These are phyloP conservation scores for Danio albolineatus DNA, from an alignment of 2,797 vertebrate species.

Conservation along the genomic window DNA sequence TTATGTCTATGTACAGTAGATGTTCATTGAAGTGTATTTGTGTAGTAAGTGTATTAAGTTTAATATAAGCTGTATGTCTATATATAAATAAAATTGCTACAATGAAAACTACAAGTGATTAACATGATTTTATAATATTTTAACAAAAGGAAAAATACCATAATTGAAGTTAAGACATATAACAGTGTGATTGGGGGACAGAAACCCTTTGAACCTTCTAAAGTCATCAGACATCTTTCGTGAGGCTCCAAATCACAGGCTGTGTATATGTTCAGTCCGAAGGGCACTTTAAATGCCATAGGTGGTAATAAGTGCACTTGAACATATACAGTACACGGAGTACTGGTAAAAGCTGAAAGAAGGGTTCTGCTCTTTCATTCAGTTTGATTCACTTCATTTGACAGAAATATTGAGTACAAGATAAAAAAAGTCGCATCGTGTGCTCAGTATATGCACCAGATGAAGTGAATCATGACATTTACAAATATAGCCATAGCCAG, in stretches of 20 bases:
- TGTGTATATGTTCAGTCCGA: neutral
- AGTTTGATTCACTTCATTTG: neutral
- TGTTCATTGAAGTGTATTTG: too few species aligned
- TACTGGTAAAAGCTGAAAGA: too few species aligned
- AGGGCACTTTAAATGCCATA: neutral
- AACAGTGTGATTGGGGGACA: neutral
- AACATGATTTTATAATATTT: neutral
- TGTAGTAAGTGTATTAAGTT: too few species aligned
- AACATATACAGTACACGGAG: neutral
- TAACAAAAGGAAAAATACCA: neutral
- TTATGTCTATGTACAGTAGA: too few species aligned
- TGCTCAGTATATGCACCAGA: too few species aligned
- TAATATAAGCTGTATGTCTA: too few species aligned
- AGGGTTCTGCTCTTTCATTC: neutral
- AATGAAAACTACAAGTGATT: neutral
- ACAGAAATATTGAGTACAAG: neutral
- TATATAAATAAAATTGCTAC: neutral
- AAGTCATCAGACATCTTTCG: neutral
- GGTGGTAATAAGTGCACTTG: neutral
- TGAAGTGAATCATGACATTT: neutral
- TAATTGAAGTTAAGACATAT: neutral
- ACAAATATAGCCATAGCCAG: neutral
- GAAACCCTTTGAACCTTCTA: neutral
- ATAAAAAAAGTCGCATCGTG: neutral
- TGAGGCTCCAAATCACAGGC: neutral